Evolutionary conservation across 2,888 invertebrate species (phyloP).

Genomic region (Charanyca ferruginea): DNA sequence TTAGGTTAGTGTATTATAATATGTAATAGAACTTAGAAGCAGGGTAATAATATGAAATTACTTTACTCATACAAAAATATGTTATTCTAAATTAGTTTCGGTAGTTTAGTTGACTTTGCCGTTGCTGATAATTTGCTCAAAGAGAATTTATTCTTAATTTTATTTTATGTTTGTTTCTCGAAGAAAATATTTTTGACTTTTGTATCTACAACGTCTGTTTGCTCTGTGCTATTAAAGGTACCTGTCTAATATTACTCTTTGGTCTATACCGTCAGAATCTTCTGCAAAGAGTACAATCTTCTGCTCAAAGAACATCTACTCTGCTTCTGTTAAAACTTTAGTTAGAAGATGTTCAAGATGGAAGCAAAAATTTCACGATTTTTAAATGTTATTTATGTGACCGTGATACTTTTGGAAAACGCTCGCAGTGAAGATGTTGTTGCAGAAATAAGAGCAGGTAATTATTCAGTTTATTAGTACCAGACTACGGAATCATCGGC

Average conservation of each 20-base stretch:
- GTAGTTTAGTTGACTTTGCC: too few relatives aligned
- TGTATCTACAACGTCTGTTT: too few relatives aligned
- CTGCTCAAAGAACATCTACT: too few relatives aligned
- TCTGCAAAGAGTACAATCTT: too few relatives aligned
- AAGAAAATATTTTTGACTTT: conserved; percentile 19
- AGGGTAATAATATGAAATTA: not conserved
- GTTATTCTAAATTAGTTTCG: too few relatives aligned
- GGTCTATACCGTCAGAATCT: too few relatives aligned
- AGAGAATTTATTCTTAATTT: not conserved
- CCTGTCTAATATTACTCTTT: too few relatives aligned
- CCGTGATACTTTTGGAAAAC: conserved; percentile 14
- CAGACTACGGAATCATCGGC: too few relatives aligned
- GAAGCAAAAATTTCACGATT: conserved; percentile 35
- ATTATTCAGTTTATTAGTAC: not conserved
- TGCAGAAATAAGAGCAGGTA: conserved; percentile 18
- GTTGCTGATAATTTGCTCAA: not conserved
- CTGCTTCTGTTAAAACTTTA: conserved; percentile 19
- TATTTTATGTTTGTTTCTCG: not conserved
- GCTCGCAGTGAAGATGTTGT: conserved; percentile 26
- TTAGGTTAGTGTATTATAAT: not conserved
- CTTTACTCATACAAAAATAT: too few relatives aligned
- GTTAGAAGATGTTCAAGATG: conserved; percentile 13
- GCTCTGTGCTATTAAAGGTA: too few relatives aligned
- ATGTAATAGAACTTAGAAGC: not conserved
- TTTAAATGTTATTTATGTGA: conserved; percentile 36